phyloP scores from a whole-genome alignment of 2,797 vertebrate genomes.

The Macrochelys suwanniensis region DNA sequence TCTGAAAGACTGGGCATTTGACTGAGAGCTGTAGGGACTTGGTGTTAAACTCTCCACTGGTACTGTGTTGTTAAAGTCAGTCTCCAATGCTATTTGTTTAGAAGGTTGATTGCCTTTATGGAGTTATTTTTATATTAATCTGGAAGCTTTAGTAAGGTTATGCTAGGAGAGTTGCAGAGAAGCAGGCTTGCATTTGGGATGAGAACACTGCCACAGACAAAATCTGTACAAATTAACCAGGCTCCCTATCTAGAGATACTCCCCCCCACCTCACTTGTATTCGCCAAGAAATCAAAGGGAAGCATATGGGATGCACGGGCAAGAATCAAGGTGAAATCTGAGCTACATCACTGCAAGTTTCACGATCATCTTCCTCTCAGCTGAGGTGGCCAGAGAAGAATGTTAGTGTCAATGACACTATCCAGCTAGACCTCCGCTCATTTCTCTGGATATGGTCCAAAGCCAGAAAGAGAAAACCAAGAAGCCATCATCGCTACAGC shows the following conservation, averaged over 20 bases:
- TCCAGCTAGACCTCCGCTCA: constrained; percentile 1
- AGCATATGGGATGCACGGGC: neutral
- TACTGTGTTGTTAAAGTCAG: neutral
- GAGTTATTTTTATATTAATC: neutral
- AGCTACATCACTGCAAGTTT: neutral
- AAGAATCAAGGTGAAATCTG: constrained; percentile 2
- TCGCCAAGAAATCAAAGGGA: neutral
- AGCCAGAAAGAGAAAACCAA: constrained; percentile 10
- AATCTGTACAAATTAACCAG: neutral
- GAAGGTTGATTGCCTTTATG: neutral
- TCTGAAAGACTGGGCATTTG: neutral
- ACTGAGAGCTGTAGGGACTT: neutral
- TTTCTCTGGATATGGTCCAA: neutral
- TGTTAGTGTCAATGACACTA: neutral
- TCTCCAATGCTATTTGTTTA: neutral
- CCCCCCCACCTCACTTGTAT: too few species aligned
- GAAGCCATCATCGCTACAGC: neutral
- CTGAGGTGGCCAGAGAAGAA: constrained; percentile 1
- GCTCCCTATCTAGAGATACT: neutral
- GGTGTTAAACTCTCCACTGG: neutral
- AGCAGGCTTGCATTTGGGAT: neutral
- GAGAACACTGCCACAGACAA: neutral
- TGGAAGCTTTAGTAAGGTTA: neutral
- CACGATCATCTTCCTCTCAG: rapidly evolving
- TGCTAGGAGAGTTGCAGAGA: neutral